Evolutionary conservation across 2,113 vertebrate genomes (phyloP).

Genomic region (Prunella fulvescens): DNA sequence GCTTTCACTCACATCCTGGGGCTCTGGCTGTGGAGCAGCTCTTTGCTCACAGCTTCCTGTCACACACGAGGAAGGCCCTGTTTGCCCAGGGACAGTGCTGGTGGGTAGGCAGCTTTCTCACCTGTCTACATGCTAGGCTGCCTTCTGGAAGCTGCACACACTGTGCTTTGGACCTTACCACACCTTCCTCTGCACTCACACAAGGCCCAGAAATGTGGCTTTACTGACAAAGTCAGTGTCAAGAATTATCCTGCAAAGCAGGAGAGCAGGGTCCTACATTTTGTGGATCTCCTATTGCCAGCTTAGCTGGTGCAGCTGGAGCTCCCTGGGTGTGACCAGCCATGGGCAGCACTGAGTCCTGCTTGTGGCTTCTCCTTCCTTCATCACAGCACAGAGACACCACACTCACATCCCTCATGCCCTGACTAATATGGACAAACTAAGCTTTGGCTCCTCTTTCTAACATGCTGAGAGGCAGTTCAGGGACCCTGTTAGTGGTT

Average conservation of each 20-base stretch:
- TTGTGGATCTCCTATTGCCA: neutral
- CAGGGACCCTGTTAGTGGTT: neutral
- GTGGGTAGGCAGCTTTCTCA: neutral
- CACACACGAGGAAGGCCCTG: accelerated
- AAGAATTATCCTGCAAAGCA: accelerated
- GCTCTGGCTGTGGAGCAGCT: neutral
- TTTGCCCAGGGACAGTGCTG: neutral
- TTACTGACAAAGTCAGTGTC: neutral
- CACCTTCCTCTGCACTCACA: neutral
- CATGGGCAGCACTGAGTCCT: neutral
- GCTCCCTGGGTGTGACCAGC: neutral
- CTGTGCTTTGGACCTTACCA: neutral
- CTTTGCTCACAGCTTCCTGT: neutral
- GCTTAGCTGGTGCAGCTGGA: neutral
- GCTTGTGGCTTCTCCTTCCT: neutral
- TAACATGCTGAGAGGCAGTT: neutral
- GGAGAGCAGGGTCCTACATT: neutral
- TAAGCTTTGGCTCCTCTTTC: neutral
- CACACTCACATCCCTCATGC: neutral
- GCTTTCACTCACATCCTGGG: neutral
- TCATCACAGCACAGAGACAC: neutral
- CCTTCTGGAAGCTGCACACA: neutral
- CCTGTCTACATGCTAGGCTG: accelerated
- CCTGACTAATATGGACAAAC: neutral
- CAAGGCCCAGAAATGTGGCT: neutral